phyloP scores from a whole-genome alignment of 2,797 vertebrate genomes.

The Basileuterus tristriatus region DNA sequence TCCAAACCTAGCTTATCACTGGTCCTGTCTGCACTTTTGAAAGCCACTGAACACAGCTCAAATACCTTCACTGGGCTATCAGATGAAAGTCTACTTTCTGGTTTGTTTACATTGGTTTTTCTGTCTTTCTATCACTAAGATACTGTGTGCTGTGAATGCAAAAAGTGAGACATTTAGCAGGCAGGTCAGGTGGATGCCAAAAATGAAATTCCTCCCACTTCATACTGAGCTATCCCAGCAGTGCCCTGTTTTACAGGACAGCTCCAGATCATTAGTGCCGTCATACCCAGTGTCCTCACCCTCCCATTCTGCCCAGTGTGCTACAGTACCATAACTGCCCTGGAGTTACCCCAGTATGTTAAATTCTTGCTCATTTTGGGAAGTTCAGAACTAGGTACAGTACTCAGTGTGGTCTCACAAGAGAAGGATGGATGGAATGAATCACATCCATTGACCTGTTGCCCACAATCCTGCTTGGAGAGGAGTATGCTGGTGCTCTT shows the following conservation, averaged over 20 bases:
- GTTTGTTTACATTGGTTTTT: neutral
- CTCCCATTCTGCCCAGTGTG: neutral
- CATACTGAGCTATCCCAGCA: neutral
- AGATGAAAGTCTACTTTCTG: neutral
- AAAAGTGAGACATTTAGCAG: neutral
- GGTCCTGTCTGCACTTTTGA: neutral
- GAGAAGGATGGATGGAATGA: neutral
- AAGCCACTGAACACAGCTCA: neutral
- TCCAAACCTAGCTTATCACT: neutral
- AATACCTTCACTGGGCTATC: neutral
- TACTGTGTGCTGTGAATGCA: neutral
- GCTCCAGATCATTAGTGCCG: neutral
- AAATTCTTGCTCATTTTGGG: neutral
- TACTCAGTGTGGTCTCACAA: neutral
- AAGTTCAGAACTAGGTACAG: neutral
- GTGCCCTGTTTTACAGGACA: neutral
- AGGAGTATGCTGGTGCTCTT: neutral
- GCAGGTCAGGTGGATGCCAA: neutral
- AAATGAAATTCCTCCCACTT: neutral
- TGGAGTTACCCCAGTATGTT: neutral
- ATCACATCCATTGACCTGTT: neutral
- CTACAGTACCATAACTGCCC: rapidly evolving
- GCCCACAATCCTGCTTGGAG: neutral
- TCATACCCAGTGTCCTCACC: neutral
- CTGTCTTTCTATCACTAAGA: neutral